Percentiles rank a stretch among this genome's conserved stretches.
phyloP scores from a whole-genome alignment of 2,113 vertebrate genomes.

The Chaetorhynchus papuensis region DNA sequence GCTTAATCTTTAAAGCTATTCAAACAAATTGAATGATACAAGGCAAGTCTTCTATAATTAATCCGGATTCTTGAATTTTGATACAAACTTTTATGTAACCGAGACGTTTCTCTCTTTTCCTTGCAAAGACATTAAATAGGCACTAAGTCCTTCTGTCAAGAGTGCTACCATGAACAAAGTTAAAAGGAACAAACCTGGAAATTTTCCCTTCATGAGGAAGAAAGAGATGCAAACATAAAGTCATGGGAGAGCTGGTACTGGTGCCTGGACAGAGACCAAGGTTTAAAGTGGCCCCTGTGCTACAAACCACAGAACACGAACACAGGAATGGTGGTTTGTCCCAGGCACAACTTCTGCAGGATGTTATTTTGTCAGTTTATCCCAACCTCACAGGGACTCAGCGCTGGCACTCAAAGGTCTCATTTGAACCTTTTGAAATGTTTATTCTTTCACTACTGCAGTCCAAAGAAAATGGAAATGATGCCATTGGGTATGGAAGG shows the following conservation, averaged over 20 bases:
- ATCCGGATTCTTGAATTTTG: conserved; percentile 60
- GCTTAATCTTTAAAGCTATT: conserved; percentile 66
- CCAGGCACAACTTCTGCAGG: not conserved
- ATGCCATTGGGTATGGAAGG: not conserved
- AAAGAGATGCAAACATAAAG: not conserved
- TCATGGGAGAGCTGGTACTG: not conserved
- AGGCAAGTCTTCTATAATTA: conserved; percentile 46
- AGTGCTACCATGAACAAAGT: not conserved
- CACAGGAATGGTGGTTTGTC: not conserved
- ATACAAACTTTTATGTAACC: conserved; percentile 57
- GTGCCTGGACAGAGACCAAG: not conserved
- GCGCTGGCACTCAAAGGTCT: not conserved
- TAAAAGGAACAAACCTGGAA: conserved; percentile 21
- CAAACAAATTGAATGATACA: conserved; percentile 46
- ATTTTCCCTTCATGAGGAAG: not conserved
- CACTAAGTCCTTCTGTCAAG: conserved; percentile 48
- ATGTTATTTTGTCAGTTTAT: not conserved
- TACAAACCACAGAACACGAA: not conserved
- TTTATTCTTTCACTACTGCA: not conserved
- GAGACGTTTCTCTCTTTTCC: conserved; percentile 44
- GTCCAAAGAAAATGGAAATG: not conserved
- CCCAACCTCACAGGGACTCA: not conserved
- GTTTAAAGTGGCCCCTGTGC: not conserved
- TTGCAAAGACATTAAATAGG: conserved; percentile 36
- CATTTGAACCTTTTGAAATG: not conserved